Conservation (phyloP, 2,113 vertebrate genomes). For the Myocastor coypus region DNA sequence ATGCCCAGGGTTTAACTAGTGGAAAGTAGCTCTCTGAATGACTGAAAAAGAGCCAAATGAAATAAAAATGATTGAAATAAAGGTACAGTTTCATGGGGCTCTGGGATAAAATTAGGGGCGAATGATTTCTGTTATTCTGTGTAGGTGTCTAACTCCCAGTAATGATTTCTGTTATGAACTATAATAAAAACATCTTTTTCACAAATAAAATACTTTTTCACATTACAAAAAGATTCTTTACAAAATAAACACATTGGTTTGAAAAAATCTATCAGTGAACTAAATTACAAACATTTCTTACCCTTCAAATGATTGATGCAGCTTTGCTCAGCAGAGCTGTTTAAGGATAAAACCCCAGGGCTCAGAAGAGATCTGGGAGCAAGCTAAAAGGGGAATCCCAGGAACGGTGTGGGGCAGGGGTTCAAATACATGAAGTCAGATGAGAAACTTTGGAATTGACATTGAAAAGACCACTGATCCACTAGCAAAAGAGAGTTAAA, state of each 20-base stretch:
- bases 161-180: not conserved
- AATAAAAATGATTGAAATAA: not conserved
- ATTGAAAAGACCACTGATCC: not conserved
- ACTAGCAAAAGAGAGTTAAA: not conserved
- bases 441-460: not conserved
- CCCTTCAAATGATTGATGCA: not conserved
- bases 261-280: slow-evolving; percentile 34
- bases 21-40: not conserved
- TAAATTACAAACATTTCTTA: slow-evolving; percentile 42
- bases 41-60: not conserved
- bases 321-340: not conserved
- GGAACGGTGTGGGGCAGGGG: not conserved
- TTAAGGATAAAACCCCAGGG: not conserved
- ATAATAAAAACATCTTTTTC: not conserved
- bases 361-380: not conserved
- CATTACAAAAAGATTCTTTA: slow-evolving; percentile 11
- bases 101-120: not conserved
- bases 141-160: not conserved
- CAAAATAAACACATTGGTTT: slow-evolving; percentile 11
- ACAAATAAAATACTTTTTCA: slow-evolving; percentile 38
- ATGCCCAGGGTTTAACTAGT: not conserved
- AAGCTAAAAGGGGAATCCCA: not conserved
- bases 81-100: not conserved
- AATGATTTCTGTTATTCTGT: not conserved
- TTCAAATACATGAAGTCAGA: not conserved